Percentiles rank a stretch among this genome's conserved stretches.
Evolutionary conservation across 1,140 invertebrate species (phyloP).

Genomic region (Laupala kohalensis): DNA sequence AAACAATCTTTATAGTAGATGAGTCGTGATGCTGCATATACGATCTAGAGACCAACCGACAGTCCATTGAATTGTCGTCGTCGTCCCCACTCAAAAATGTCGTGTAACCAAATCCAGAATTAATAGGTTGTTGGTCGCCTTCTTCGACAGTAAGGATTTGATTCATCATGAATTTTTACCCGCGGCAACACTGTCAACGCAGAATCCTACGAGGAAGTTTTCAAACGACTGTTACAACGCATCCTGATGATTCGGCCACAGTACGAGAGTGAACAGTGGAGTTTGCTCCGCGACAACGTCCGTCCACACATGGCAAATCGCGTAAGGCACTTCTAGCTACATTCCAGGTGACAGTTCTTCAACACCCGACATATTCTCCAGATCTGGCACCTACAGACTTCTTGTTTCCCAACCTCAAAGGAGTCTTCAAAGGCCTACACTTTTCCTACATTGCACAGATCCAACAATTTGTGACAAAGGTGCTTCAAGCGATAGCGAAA

Average conservation of each 20-base stretch:
- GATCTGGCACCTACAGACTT: neutral
- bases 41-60: too few relatives aligned
- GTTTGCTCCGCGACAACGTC: neutral
- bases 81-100: too few relatives aligned
- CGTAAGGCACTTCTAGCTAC: neutral
- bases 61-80: too few relatives aligned
- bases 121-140: too few relatives aligned
- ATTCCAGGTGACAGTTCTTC: neutral
- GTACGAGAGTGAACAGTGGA: slow-evolving; percentile 4
- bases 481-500: neutral
- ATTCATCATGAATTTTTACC: neutral
- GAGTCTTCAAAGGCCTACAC: neutral
- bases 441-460: neutral
- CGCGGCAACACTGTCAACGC: neutral
- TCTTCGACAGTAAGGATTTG: slow-evolving; percentile 3
- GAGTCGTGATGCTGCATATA: too few relatives aligned
- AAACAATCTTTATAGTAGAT: too few relatives aligned
- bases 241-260: slow-evolving; percentile 2
- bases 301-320: neutral
- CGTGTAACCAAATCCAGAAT: too few relatives aligned
- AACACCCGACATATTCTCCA: neutral
- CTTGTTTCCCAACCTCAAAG: neutral
- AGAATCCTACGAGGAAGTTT: neutral
- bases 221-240: neutral
- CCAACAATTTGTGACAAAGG: neutral